These are phyloP conservation scores for Heliocidaris erythrogramma DNA, from an alignment of 35 echinoderm and acorn worm genomes.

Conservation along the genomic window DNA sequence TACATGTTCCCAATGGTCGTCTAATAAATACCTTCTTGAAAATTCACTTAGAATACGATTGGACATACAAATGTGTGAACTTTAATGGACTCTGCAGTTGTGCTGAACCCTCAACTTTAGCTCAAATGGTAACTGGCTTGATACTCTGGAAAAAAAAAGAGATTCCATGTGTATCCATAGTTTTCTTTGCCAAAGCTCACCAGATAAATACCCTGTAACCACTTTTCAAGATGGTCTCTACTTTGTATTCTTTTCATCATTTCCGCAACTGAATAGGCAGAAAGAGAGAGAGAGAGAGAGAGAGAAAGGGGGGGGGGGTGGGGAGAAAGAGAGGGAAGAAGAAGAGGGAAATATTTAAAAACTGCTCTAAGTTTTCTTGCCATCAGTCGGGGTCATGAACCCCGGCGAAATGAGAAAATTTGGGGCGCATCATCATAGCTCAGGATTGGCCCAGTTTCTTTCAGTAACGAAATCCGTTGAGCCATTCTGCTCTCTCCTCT, in stretches of 20 bases:
- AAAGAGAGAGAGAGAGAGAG: neutral
- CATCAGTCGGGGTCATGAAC: conserved; percentile 31
- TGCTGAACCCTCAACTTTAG: neutral
- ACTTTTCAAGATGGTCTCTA: conserved; percentile 19
- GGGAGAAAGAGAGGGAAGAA: neutral
- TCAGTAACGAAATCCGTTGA: conserved; percentile 36
- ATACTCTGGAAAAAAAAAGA: neutral
- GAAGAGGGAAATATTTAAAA: neutral
- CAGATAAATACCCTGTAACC: conserved; percentile 8
- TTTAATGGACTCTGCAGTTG: neutral
- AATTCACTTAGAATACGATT: neutral
- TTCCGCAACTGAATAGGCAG: neutral
- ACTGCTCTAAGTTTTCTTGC: neutral
- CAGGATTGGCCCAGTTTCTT: conserved; percentile 49
- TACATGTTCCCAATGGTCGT: neutral
- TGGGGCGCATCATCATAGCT: conserved; percentile 44
- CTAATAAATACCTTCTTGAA: neutral
- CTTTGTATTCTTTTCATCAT: conserved; percentile 28
- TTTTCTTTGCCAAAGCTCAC: conserved; percentile 20
- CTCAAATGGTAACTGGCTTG: neutral
- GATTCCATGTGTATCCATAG: neutral
- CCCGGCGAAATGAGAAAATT: conserved; percentile 50
- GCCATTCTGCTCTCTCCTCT: neutral
- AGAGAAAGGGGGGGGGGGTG: neutral
- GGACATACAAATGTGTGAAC: neutral